Base-by-base conservation (phyloP, 1,140 invertebrate genomes). In the Potamilus streckersoni region DNA sequence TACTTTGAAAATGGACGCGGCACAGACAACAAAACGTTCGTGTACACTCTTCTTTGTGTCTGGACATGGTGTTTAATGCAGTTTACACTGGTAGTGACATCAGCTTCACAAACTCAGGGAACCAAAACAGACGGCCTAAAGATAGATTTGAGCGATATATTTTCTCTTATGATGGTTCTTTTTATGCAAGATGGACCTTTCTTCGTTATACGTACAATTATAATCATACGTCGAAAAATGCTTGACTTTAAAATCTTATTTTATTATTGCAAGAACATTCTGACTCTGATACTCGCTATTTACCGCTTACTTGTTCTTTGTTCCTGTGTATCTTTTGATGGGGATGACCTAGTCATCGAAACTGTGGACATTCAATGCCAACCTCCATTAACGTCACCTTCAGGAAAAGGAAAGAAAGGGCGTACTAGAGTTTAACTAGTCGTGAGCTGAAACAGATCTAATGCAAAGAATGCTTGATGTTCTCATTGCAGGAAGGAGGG, bases 111-210 rank as follows among this genome's bases (percentile, higher is more conserved):
- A 27, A n/a, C 19, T 4, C 31, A 27, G n/a, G 20, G 71, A n/a
- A 11, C 11, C 55, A 23, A 20, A 20, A 3, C 6, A 13, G 16
- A 19, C 65, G 1, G 38, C 11, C 19, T 12, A 61, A 77, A 27
- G 69, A 73, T 23, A 62, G 12, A n/a, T 77, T 71, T 2, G 38
- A 49, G 38, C 38, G 75, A 77, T 14, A 62, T 62, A 60, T 12
- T 77, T 4, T 77, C 75, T 15, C 58, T 77, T 49, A 14, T 77
- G 59, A 72, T 77, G 75, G 69, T 73, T 19, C 61, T 77, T 16
- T 73, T 77, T 57, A 77, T 77, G 75, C 75, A 77, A 56, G 75
- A 77, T 61, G 75, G 75, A 19, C 75, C 75, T 12, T 77, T 77
- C 49, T 38, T 77, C 4, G 57, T 58, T 15, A 66, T 31, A 19